Base-by-base conservation (phyloP, 1,140 invertebrate genomes). In the Drosophila busckii region DNA sequence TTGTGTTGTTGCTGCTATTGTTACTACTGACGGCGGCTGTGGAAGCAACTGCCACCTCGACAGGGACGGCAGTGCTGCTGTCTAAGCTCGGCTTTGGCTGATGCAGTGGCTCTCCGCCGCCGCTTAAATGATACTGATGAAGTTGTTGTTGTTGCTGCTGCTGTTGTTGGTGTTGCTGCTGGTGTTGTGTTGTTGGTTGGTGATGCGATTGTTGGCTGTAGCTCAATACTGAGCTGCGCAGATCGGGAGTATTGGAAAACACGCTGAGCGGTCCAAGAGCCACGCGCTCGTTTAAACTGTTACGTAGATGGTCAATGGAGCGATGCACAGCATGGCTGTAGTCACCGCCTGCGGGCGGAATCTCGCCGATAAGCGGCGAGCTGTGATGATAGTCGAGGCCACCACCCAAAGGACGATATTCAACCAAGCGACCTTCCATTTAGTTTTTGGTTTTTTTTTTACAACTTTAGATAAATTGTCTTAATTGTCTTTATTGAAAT, bases 321-420 rank as follows among this genome's bases (percentile, higher is more conserved):
- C 91, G 88, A 80, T 92, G 91, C 60, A 92, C 91, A 52, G 92
- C 91, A 68, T 92, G 91, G 10, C 89, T 89, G 62, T 91, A 91
- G 5, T 87, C 86, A 12, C 91, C 91, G 6, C 85, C 87, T 16
- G 70, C 64, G 15, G 84, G 84, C 8, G 90, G 90, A 64, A 91
- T 91, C 82, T 91, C 90, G 0, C 90, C 90, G 87, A 91, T 90
- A 1, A 91, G 70, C 2, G 90, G 90, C 4, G 90, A 91, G 34
- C 85, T 87, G 71, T 91, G 90, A 75, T 91, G 90, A 83, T 91
- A 91, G 62, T 91, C 90, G 17, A 91, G 86, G 9, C 90, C 90
- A 44, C 90, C 90, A 44, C 90, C 89, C 66, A 90, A 89, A 13
- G 90, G 89, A 55, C 90, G 88, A 58, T 91, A 91, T 58, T 91